Base-by-base conservation (phyloP, 2,888 invertebrate genomes). In the Cephalotes varians region DNA sequence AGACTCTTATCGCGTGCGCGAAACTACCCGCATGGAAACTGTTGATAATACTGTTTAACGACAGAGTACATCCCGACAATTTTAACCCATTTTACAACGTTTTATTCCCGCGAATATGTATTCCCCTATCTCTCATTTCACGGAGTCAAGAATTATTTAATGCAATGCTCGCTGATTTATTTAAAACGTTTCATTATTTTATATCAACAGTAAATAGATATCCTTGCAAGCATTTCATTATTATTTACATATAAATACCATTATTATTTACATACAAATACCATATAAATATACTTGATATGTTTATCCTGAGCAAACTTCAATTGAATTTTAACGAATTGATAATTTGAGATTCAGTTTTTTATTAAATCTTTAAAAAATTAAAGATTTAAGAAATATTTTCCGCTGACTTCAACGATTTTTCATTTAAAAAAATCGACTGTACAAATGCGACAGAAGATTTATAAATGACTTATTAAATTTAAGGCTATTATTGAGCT, bases 1-100 rank as follows among this genome's bases (percentile, higher is more conserved):
- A 58, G 2, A 2, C 28, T 25, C 15, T 72, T 72, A 72, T 72
- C 71, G 34, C 34, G 18, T 10, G 18, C n/a, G 15, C 15, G 12
- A 7, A 72, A 56, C 7, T 28, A 56, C 31, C 37, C 34, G 34
- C 34, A 15, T 40, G 37, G 56, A 71, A 56, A 58, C 10, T 44
- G 15, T 58, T 72, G 72, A 58, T 72, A 72, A 58, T 18, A 58
- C 9, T 58, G 9, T 37, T 71, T 56, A 40, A 15, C 15, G 40
- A 44, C 9, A 9, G 0, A 72, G 9, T 72, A 15, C 15, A 58
- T n/a, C 12, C 5, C n/a, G 40, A 58, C 40, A 72, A 44, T n/a
- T 31, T 37, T 15, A 40, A 28, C 6, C 0, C 18, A 54, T 44
- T 72, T 44, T 51, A 67, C 31, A 21, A 51, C 15, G 31, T 5